Base-by-base conservation (phyloP, 2,113 vertebrate species). In the Axis porcinus region DNA sequence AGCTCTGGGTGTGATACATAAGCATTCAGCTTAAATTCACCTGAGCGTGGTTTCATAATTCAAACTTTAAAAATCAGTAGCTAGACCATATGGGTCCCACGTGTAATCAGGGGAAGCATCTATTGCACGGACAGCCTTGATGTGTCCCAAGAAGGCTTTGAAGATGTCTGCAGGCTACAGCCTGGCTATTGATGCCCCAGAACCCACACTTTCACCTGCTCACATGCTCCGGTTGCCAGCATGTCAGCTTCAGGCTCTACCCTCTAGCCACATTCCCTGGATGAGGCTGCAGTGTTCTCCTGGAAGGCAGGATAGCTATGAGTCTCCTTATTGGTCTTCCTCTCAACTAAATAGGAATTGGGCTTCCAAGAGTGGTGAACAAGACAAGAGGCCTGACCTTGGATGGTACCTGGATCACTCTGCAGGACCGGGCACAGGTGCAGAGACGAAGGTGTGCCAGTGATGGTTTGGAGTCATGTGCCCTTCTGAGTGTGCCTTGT, bases 391-490 rank as follows among this genome's bases (percentile, higher is more conserved):
- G 15, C 43, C 23, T 6, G 81, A 36, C 28, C 13, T 54, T 67
- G 57, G 55, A 5, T 19, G 21, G 30, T 7, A 23, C 45, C 30
- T 2, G 2, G 33, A 19, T 2, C 50, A 6, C 10, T 14, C 15
- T 25, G 30, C 25, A 45, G n/a, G 47, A 36, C 11, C 36, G 43
- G 50, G 23, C 43, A 47, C 11, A 28, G n/a, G 0, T 36, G 54
- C 23, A 36, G 11, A 30, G 27, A 7, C 0, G 6, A 27, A 17
- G 23, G 23, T 19, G 36, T 45, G 23, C 33, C 25, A 3, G 40
- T 1, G 2, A 33, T 14, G 23, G 27, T 19, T 47, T 45, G 43
- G 11, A 4, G 33, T 7, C 2, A 0, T 11, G 13, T 67, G 13
- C 19, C 55, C 19, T 55, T 89, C 76, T 74, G 27, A 82, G 40